These are phyloP conservation scores for Exocentrus adspersus DNA, from an alignment of 2,888 invertebrate species.

Conservation along the genomic window DNA sequence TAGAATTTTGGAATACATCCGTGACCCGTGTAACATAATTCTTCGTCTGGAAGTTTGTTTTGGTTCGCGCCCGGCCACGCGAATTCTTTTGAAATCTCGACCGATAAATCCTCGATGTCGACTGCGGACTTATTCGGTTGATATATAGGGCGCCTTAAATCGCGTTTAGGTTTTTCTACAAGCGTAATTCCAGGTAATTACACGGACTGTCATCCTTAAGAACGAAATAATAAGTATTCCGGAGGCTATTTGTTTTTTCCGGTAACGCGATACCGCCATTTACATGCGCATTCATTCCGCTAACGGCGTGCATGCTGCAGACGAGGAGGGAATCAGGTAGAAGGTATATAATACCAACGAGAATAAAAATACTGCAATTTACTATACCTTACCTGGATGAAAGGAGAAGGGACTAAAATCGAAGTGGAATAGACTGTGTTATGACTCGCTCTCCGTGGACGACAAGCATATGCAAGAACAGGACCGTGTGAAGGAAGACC, in stretches of 20 bases:
- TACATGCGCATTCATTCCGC: conserved; percentile 18
- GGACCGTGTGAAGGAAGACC: conserved; percentile 18
- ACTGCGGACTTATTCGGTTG: too few relatives aligned
- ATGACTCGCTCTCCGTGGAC: conserved; percentile 1
- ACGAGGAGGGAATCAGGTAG: conserved; percentile 22
- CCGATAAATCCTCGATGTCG: too few relatives aligned
- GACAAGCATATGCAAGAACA: conserved; percentile 13
- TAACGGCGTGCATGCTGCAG: neutral
- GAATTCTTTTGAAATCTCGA: too few relatives aligned
- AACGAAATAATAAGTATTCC: conserved; percentile 16
- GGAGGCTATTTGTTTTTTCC: conserved; percentile 22
- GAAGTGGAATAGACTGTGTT: conserved; percentile 15
- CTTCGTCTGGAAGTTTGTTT: too few relatives aligned
- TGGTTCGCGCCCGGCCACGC: too few relatives aligned
- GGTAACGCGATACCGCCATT: conserved; percentile 20
- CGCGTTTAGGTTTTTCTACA: conserved; percentile 7
- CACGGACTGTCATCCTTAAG: conserved; percentile 15
- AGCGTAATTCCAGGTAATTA: conserved; percentile 9
- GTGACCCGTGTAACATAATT: too few relatives aligned
- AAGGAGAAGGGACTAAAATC: conserved; percentile 4
- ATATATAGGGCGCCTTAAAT: neutral
- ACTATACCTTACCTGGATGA: too few relatives aligned
- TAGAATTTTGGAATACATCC: too few relatives aligned
- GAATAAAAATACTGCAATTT: conserved; percentile 29
- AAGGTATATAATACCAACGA: too few relatives aligned